Base-by-base conservation (phyloP, 2,888 invertebrate genomes). In the Drosophila merina region DNA sequence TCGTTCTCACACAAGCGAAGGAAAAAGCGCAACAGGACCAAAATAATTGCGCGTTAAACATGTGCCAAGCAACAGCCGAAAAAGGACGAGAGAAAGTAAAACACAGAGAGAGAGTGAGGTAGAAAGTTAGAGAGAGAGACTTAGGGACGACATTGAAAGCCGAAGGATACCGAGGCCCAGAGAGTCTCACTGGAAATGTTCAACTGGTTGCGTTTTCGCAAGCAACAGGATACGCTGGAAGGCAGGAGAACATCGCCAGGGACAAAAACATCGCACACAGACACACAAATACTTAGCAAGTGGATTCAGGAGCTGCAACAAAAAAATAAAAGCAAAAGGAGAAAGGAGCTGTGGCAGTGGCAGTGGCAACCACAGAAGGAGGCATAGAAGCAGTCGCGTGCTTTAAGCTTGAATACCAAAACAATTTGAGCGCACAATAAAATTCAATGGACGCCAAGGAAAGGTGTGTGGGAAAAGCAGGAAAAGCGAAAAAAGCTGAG, bases 161-260 rank as follows among this genome's bases (percentile, higher is more conserved):
- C 36, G 70, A 62, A 38, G 25, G 40, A 0, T 10, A 51, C 58
- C 82, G 86, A 79, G 74, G 56, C 51, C 51, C 54, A 50, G 76
- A 83, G 84, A 73, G 78, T 33, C 38, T 20, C 48, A 60, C 67
- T 84, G 84, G 88, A 87, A 84, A 85, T 85, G 70, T 85, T 85
- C 84, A 85, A 85, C 84, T 85, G 76, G 84, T 85, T 85, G 84
- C 83, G 84, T 74, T 85, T 62, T 80, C 72, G 66, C 80, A 86
- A 87, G 84, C 84, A 85, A 85, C 84, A 85, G 84, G 84, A 85
- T 85, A 82, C 75, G 88, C 54, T 87, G 88, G 86, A 87, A 83
- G 75, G 76, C 74, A 67, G 77, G 20, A 76, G 64, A 87, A 87
- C 85, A 85, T 85, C 82, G 84, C 47, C 57, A 31, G 49, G 68